phyloP scores from a whole-genome alignment of 2,797 vertebrate genomes.

The Anas bernieri region DNA sequence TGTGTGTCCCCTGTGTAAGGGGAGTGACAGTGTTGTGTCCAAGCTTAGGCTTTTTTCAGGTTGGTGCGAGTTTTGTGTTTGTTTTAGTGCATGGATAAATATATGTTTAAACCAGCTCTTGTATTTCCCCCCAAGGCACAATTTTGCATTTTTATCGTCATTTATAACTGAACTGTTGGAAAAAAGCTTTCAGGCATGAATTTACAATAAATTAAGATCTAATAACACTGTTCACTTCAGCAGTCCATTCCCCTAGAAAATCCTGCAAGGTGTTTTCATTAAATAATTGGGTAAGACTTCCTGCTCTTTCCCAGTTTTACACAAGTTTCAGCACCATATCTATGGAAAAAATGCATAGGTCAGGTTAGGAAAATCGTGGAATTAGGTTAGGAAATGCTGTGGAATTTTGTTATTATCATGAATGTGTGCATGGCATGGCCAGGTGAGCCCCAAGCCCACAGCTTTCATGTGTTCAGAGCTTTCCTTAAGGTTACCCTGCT shows the following conservation, averaged over 20 bases:
- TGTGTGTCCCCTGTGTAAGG: neutral
- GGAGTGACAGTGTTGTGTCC: neutral
- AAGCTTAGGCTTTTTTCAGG: neutral
- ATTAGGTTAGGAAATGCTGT: neutral
- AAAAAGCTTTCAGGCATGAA: neutral
- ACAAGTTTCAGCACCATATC: neutral
- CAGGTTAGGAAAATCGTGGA: neutral
- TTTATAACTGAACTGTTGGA: neutral
- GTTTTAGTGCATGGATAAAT: neutral
- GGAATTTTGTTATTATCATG: neutral
- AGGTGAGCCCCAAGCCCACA: neutral
- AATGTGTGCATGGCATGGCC: neutral
- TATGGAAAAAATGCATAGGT: neutral
- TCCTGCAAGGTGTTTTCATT: neutral
- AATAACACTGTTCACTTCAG: neutral
- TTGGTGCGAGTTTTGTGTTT: neutral
- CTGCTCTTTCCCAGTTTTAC: neutral
- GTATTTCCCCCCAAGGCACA: neutral
- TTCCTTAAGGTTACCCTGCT: neutral
- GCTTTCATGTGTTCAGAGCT: neutral
- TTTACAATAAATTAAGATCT: neutral
- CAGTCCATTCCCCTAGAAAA: neutral
- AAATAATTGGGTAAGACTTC: neutral
- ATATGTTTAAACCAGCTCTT: neutral
- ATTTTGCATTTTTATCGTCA: neutral